Evolutionary conservation across 2,797 vertebrate species (phyloP), one percentile per base, ranked within the genome.

Genomic region (Myotis daubentonii): DNA sequence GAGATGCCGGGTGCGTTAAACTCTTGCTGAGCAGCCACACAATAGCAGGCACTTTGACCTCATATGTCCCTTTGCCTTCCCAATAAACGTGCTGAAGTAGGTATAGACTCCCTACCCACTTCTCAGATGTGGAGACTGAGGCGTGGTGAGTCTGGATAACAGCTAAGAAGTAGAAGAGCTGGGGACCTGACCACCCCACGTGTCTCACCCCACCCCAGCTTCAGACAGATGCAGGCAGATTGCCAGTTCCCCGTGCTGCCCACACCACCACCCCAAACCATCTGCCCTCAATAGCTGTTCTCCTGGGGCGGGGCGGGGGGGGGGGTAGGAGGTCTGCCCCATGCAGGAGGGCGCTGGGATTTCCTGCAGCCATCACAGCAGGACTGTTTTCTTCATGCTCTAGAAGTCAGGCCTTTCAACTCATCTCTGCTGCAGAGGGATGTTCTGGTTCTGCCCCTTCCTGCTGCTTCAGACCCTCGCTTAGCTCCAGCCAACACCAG

Each of bases 361-460:
- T 57, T 70, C 41, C 80, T 38, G 60, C 57, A 15, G 41, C 41
- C 38, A 20, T 70, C 76, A 66, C 76, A 86, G 75, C 75, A 30
- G n/a, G 76, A 62, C 41, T 80, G 84, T 83, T 84, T 83, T 72
- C 65, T 75, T n/a, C 25, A 13, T 33, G 38, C 19, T 93, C 81
- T 79, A 33, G 53, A 93, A 94, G 90, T 71, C 75, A 83, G 33
- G 28, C 23, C 75, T 95, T 96, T 94, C 85, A 74, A 23, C 68
- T 86, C 80, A 33, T 36, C 49, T 83, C 76, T 22, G 91, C 38
- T 30, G 33, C 57, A 10, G 38, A 30, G 60, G 70, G 68, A 41
- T 88, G 84, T 86, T 30, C 92, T 87, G 81, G 70, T 94, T 86
- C 80, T 81, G 44, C 49, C 55, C 13, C 5, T 78, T 79, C 82